These are phyloP conservation scores for Apamea monoglypha DNA, from an alignment of 2,888 invertebrate species.

Conservation along the genomic window DNA sequence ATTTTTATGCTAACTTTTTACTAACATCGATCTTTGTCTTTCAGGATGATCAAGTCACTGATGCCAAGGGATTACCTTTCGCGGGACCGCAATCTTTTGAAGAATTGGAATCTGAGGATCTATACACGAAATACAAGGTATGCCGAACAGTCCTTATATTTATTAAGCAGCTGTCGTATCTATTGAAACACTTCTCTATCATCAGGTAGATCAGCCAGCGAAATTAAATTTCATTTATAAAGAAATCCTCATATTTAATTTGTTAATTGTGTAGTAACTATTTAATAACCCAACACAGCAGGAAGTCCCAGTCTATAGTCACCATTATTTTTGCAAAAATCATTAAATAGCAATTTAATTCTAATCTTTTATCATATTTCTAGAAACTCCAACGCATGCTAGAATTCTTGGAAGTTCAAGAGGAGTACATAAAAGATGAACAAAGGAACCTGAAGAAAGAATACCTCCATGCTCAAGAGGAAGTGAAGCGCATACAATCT, in stretches of 20 bases:
- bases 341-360: not conserved
- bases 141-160: conserved; percentile 74
- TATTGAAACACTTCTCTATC: not conserved
- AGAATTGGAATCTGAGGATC: conserved; percentile 96
- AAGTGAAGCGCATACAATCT: conserved; percentile 99
- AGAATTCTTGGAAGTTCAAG: conserved; percentile 99
- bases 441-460: conserved; percentile 99
- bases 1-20: not conserved
- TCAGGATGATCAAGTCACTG: conserved; percentile 92
- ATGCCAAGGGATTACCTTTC: conserved; percentile 92
- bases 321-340: not conserved
- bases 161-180: not conserved
- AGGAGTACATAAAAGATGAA: conserved; percentile 99
- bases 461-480: conserved; percentile 99
- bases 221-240: not conserved
- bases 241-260: not conserved
- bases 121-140: conserved; percentile 98
- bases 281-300: not conserved
- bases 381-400: conserved; percentile 98
- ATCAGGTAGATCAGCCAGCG: not conserved
- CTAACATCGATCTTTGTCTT: conserved; percentile 38
- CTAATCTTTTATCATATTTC: conserved; percentile 27
- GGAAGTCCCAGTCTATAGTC: not conserved
- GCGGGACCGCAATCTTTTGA: conserved; percentile 93
- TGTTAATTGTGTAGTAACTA: not conserved